Evolutionary conservation across 2,888 invertebrate genomes (phyloP).

Genomic region (Pseudococcus longispinus): DNA sequence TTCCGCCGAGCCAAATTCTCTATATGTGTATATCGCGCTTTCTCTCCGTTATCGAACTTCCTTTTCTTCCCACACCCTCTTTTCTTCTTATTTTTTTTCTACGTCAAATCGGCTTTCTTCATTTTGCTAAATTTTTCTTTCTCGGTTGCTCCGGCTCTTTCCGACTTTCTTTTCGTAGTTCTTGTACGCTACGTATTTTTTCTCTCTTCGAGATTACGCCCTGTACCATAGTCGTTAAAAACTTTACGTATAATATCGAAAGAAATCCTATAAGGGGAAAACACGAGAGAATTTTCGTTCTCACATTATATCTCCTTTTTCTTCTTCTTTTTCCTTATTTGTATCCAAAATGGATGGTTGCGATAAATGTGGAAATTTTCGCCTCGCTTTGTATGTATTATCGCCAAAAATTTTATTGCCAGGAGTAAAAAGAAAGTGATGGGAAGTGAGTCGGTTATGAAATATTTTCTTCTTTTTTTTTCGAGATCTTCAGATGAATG

Average conservation of each 20-base stretch:
- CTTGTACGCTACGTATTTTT: neutral
- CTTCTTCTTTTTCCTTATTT: neutral
- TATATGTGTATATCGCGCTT: neutral
- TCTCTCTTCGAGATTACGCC: neutral
- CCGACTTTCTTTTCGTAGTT: neutral
- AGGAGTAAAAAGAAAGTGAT: no score
- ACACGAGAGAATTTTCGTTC: neutral
- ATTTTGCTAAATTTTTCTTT: neutral
- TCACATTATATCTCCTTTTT: constrained; percentile 17
- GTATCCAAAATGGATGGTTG: neutral
- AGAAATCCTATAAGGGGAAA: neutral
- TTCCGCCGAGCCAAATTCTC: neutral
- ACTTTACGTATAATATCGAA: neutral
- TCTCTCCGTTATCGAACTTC: neutral
- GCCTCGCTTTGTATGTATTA: no score
- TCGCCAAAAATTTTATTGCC: no score
- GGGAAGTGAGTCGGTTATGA: no score
- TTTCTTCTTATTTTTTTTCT: neutral
- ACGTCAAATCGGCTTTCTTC: constrained; percentile 5
- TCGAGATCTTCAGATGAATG: no score
- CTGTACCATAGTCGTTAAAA: neutral
- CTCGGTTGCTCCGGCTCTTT: neutral
- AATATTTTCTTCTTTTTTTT: no score
- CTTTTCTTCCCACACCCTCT: neutral
- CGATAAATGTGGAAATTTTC: no score